Percentiles rank a stretch among this genome's conserved stretches.
phyloP scores from a whole-genome alignment of 1,140 invertebrate species.

The Metaphire vulgaris region DNA sequence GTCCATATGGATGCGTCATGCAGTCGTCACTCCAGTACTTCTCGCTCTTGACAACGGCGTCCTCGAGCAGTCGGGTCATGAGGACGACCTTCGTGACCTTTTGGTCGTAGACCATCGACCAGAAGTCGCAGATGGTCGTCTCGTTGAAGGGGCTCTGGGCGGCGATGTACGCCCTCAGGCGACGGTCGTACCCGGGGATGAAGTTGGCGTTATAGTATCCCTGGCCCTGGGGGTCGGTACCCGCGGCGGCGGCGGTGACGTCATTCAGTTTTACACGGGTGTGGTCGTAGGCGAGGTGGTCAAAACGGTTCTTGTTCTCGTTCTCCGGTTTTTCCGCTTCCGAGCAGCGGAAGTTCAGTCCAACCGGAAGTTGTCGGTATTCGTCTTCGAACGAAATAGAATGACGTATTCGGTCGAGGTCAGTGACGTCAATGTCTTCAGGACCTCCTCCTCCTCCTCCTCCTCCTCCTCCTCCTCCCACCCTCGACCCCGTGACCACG shows the following conservation, averaged over 20 bases:
- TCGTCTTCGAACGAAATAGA: slow-evolving; percentile 43
- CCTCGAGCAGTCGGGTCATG: slow-evolving; percentile 39
- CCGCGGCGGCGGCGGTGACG: slow-evolving; percentile 31
- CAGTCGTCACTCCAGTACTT: slow-evolving; percentile 48
- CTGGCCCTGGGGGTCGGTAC: too few species aligned
- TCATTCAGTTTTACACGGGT: slow-evolving; percentile 39
- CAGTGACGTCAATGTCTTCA: slow-evolving; percentile 24
- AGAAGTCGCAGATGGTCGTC: slow-evolving; percentile 45
- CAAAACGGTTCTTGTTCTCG: slow-evolving; percentile 42
- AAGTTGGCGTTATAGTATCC: slow-evolving; percentile 94
- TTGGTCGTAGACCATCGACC: slow-evolving; percentile 45
- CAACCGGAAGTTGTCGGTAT: slow-evolving; percentile 42
- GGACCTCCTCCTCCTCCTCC: slow-evolving; percentile 35
- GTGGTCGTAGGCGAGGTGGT: slow-evolving; percentile 48
- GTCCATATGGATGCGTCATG: slow-evolving; percentile 35
- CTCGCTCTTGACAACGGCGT: slow-evolving; percentile 48
- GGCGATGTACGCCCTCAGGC: slow-evolving; percentile 41
- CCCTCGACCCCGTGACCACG: slow-evolving; percentile 35
- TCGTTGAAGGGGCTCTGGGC: slow-evolving; percentile 49
- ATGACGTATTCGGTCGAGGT: slow-evolving; percentile 27
- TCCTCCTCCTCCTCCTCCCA: too few species aligned
- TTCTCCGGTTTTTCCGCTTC: slow-evolving; percentile 35
- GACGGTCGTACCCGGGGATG: slow-evolving; percentile 34
- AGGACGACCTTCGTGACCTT: slow-evolving; percentile 35
- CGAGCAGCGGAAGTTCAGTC: slow-evolving; percentile 33